Evolutionary conservation across 1,140 invertebrate species (phyloP), one percentile per base, ranked within the genome.

Genomic region (Panagrolaimus sp.): DNA sequence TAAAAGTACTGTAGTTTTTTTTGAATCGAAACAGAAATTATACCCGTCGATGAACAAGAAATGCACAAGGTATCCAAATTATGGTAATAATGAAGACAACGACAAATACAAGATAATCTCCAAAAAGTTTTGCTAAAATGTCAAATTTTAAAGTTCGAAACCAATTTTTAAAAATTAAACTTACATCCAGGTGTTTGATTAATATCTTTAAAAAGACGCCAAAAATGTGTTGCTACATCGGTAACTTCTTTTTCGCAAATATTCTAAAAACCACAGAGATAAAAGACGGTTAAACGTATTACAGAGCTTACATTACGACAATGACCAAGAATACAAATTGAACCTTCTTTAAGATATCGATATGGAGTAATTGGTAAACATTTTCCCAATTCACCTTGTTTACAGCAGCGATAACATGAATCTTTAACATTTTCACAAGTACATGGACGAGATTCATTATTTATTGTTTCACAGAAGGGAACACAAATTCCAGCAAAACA

Each of bases 291-390:
- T 25, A 27, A 27, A 16, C 9, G 1, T n/a, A n/a, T 64, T 3
- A 23, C 25, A 20, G 43, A 63, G 27, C 31, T 42, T 69, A 61
- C 74, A 31, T 47, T 66, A 23, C 65, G 65, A 48, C 74, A 75
- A 25, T 76, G 74, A 9, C 74, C 74, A 9, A 77, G 70, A 53
- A 75, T 70, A 53, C 74, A 75, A 48, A 75, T 75, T 23, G 74
- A 71, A n/a, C 75, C 75, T 45, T 75, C 74, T 11, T 64, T 61
- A 20, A 77, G 51, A 42, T 63, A 62, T 2, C 66, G 65, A 53
- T 23, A 47, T 13, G 66, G 63, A 0, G 48, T 47, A 3, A 75
- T 46, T 8, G 74, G 74, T n/a, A 8, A 20, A 45, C 74, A 75
- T 23, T 72, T 46, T 13, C 68, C 68, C 25, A 27, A 27, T 20